Percentiles rank a stretch among this genome's conserved stretches.
Conservation (phyloP, 1,140 invertebrate species). For the Schlechtendalia chinensis region DNA sequence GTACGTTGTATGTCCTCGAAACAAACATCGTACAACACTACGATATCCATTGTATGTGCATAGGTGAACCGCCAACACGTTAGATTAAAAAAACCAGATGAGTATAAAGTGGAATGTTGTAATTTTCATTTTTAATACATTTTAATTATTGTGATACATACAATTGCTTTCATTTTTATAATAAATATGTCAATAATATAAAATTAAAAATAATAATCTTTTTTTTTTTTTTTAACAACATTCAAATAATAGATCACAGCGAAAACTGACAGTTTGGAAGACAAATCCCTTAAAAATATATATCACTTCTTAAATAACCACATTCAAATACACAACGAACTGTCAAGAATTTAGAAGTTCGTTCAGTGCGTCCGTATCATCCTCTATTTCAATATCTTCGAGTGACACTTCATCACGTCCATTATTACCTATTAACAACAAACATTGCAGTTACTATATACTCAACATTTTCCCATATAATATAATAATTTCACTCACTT, state of each 20-base stretch:
- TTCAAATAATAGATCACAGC: conserved; percentile 42
- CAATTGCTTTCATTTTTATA: neutral
- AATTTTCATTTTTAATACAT: conserved; percentile 13
- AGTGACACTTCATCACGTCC: conserved; percentile 55
- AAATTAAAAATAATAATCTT: conserved; percentile 28
- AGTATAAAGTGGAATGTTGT: conserved; percentile 20
- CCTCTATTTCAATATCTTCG: conserved; percentile 62
- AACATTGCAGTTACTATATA: neutral
- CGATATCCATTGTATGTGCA: too few species aligned
- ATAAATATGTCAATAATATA: conserved; percentile 27
- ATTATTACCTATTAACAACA: conserved; percentile 52
- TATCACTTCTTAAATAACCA: conserved; percentile 14
- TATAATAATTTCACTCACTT: conserved; percentile 16
- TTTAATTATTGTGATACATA: conserved; percentile 20
- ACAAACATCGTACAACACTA: too few species aligned
- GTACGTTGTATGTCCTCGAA: too few species aligned
- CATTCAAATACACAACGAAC: conserved; percentile 7
- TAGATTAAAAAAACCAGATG: neutral
- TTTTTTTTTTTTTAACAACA: neutral
- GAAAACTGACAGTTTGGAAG: conserved; percentile 22
- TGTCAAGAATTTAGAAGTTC: conserved; percentile 53
- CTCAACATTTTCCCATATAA: neutral
- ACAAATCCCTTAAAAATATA: conserved; percentile 22
- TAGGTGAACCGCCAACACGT: too few species aligned
- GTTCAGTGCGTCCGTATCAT: conserved; percentile 60